phyloP scores from a whole-genome alignment of 2,888 invertebrate species.

The Caenorhabditis imperialis region DNA sequence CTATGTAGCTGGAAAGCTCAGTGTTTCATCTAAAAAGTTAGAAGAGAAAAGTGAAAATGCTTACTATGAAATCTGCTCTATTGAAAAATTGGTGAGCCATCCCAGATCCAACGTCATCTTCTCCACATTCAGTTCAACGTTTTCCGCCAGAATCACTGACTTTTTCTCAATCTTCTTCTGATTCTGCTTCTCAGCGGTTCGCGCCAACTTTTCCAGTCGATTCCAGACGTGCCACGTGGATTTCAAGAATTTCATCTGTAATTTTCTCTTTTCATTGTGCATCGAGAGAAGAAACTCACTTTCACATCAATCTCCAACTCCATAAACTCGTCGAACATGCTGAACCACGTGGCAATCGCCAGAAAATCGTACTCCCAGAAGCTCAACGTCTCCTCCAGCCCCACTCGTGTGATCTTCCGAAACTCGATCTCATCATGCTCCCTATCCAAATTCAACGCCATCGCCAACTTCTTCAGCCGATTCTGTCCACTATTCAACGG shows the following conservation, averaged over 20 bases:
- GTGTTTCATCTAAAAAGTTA: too few relatives aligned
- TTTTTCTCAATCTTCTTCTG: constrained; percentile 2
- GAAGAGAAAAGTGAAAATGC: too few relatives aligned
- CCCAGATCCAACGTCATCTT: constrained; percentile 22
- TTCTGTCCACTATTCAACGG: too few relatives aligned
- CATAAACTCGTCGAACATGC: constrained; percentile 20
- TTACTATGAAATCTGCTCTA: too few relatives aligned
- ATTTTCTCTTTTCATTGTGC: too few relatives aligned
- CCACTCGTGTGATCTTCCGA: constrained; percentile 10
- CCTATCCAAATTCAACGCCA: too few relatives aligned
- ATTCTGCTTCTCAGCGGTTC: constrained; percentile 21
- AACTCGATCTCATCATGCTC: too few relatives aligned
- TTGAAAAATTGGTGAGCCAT: constrained; percentile 22
- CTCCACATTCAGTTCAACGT: constrained; percentile 3
- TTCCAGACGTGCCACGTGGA: constrained; percentile 14
- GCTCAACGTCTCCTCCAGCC: constrained; percentile 16
- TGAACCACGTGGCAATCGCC: constrained; percentile 22
- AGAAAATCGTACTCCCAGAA: constrained; percentile 25
- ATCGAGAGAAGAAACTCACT: too few relatives aligned
- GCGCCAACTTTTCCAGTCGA: constrained; percentile 16
- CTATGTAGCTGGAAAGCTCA: too few relatives aligned
- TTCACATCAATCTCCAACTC: constrained; percentile 1
- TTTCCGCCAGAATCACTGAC: constrained; percentile 14
- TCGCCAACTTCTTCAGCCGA: too few relatives aligned
- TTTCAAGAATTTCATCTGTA: constrained; percentile 22